A percentile compares a stretch with the other conserved stretches of the same genome.
Conservation (phyloP, 1,140 invertebrate species). For the Plodia interpunctella region DNA sequence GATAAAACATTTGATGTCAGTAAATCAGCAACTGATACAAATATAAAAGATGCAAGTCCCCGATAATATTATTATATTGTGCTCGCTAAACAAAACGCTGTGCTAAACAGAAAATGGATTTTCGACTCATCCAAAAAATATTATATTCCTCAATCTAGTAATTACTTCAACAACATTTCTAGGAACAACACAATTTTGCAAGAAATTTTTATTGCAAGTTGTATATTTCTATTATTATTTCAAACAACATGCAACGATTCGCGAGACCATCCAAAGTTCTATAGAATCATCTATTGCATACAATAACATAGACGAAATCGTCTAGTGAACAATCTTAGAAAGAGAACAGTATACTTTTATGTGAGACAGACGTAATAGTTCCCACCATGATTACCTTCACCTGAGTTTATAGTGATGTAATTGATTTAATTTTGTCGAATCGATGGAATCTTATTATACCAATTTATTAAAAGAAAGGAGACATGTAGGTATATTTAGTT, state of each 20-base stretch:
- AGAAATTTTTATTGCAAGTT: constrained; percentile 14
- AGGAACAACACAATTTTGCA: background rate
- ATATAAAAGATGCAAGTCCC: no score
- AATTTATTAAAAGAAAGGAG: no score
- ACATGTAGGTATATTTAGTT: no score
- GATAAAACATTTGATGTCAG: no score
- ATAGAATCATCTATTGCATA: constrained; percentile 29
- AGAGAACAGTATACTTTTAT: constrained; percentile 43
- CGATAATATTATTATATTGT: no score
- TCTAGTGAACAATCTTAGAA: constrained; percentile 55
- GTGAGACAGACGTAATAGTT: constrained; percentile 56
- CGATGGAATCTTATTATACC: background rate
- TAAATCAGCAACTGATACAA: no score
- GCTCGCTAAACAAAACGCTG: no score
- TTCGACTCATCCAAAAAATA: no score
- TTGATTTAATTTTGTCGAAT: background rate
- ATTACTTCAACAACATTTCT: no score
- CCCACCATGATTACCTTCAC: constrained; percentile 73
- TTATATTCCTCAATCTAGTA: no score
- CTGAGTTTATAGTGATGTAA: constrained; percentile 43
- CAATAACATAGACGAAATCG: constrained; percentile 39
- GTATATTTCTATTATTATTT: constrained; percentile 1
- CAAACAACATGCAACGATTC: constrained; percentile 16
- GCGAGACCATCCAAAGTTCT: constrained; percentile 9
- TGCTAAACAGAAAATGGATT: no score